Base-by-base conservation (phyloP, 2,797 vertebrate species). In the Syngnathus acus region DNA sequence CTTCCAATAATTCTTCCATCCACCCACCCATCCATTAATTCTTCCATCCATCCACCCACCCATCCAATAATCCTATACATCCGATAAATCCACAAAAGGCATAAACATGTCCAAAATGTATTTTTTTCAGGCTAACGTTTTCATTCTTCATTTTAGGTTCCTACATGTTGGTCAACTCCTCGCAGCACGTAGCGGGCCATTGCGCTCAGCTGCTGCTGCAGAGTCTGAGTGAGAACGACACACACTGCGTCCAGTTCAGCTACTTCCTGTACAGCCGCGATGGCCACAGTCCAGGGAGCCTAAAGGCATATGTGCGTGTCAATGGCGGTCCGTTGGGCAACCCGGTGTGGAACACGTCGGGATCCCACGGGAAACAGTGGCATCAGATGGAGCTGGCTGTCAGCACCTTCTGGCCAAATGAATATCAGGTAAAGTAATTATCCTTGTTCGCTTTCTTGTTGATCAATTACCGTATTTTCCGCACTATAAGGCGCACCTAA, bases 221-320 rank as follows among this genome's bases (percentile, higher is more conserved):
- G 86, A 90, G 94, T 0, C 89, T 99, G 84, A 99, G 95, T 0
- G 96, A 99, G 84, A 98, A 99, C 7, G 96, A 98, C 87, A 98
- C 97, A 0, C 97, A 99, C 85, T 99, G 97, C 65, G 92, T 99
- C 43, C 97, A 98, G 88, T 99, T 99, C 92, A 99, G 95, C 88
- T 99, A 95, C 84, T 96, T 99, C 87, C 90, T 98, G 76, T 97
- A 95, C 82, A 95, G 94, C 80, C 91, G 93, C 1, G 95, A 98
- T 0, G 96, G 96, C 47, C 94, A 91, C 90, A 96, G 95, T 80
- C 95, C 97, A 0, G 95, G 96, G 64, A 88, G 86, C 5, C 89
- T 99, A 55, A 89, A 87, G 0, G 92, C 93, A 17, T 98, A 94
- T 0, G 95, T 98, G 16, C 89, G 94, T 0, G 96, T 96, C 73